Evolutionary conservation across 2,113 vertebrate genomes (phyloP).

Genomic region (Orycteropus afer): DNA sequence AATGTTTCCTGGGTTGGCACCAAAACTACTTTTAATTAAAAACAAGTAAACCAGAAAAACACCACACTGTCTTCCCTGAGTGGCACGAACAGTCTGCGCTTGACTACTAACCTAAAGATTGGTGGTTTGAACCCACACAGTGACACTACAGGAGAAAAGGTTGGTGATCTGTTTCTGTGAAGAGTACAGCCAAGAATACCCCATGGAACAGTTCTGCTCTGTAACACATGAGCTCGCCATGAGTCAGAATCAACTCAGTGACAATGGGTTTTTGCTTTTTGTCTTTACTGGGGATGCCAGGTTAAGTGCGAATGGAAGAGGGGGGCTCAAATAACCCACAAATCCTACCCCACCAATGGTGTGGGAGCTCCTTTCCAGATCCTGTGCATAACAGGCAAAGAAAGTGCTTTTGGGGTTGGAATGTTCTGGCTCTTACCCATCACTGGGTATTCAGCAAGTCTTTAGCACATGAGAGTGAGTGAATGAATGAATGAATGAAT

Average conservation of each 20-base stretch:
- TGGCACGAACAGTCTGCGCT: neutral
- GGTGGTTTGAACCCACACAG: neutral
- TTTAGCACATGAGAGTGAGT: fast-evolving
- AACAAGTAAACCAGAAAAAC: neutral
- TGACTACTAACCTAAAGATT: neutral
- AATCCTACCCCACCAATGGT: neutral
- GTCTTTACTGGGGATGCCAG: neutral
- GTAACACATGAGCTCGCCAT: neutral
- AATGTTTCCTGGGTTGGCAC: neutral
- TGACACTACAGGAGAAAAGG: neutral
- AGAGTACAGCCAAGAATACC: neutral
- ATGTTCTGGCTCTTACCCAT: neutral
- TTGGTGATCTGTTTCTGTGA: neutral
- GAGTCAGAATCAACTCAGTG: neutral
- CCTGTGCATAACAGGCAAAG: neutral
- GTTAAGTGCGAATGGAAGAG: neutral
- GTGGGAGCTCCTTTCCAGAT: neutral
- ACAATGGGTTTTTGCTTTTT: neutral
- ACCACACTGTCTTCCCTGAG: neutral
- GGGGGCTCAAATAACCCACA: neutral
- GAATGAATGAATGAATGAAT: neutral
- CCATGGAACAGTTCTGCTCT: neutral
- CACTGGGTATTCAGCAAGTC: neutral
- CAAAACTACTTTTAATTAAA: slow-evolving; percentile 53
- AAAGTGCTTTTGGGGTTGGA: neutral